Conservation (phyloP, 1,140 invertebrate genomes). For the Anastrepha ludens region DNA sequence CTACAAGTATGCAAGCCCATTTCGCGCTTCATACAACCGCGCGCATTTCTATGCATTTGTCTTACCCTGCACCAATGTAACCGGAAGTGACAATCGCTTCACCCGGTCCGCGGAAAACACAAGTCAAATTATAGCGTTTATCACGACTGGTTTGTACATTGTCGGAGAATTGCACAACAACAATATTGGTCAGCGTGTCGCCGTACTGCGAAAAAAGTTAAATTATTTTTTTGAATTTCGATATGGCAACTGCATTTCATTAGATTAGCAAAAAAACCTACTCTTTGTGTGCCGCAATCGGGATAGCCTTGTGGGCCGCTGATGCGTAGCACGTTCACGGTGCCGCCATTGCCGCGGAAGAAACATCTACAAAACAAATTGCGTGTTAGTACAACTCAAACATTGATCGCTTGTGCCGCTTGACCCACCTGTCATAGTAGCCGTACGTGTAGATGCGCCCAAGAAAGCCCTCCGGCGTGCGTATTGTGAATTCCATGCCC, state of each 20-base stretch:
- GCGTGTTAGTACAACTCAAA: background rate
- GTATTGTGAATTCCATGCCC: slow-evolving; percentile 93
- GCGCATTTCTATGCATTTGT: background rate
- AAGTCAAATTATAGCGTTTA: slow-evolving; percentile 94
- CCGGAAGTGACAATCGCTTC: slow-evolving; percentile 94
- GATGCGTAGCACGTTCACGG: slow-evolving; percentile 87
- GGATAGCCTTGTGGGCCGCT: slow-evolving; percentile 92
- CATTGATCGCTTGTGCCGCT: background rate
- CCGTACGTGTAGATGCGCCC: slow-evolving; percentile 94
- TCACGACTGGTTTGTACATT: slow-evolving; percentile 93
- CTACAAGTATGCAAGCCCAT: slow-evolving; percentile 43
- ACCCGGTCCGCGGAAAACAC: slow-evolving; percentile 90
- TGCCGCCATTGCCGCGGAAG: slow-evolving; percentile 91
- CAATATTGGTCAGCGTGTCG: slow-evolving; percentile 94
- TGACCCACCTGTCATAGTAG: slow-evolving; percentile 82
- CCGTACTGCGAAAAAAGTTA: slow-evolving; percentile 81
- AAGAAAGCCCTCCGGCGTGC: slow-evolving; percentile 90
- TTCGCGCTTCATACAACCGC: background rate
- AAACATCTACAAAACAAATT: slow-evolving; percentile 79
- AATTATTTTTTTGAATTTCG: background rate
- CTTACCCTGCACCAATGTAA: slow-evolving; percentile 92
- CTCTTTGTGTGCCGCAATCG: slow-evolving; percentile 90
- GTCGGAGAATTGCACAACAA: slow-evolving; percentile 95
- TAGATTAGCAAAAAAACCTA: slow-evolving; percentile 67
- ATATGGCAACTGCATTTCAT: background rate